Evolutionary conservation across 1,140 invertebrate species (phyloP).

Genomic region (Phocides pigmalion): DNA sequence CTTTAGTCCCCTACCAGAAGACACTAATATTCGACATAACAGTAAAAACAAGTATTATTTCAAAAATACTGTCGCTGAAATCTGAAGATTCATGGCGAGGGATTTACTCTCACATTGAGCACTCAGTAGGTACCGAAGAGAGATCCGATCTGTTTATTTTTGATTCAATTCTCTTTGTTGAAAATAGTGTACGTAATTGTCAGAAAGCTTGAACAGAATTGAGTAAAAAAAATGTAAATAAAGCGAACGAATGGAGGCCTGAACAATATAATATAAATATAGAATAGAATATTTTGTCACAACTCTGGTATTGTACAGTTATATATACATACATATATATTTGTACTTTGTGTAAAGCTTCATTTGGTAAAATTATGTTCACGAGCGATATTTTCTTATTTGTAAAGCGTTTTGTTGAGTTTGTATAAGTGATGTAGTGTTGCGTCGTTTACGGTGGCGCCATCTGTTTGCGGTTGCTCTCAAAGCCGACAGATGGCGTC

Average conservation of each 20-base stretch:
- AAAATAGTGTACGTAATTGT: slow-evolving; percentile 37
- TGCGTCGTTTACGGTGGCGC: neutral
- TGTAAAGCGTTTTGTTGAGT: slow-evolving; percentile 44
- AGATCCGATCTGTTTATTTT: slow-evolving; percentile 40
- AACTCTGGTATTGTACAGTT: slow-evolving; percentile 63
- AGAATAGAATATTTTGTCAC: slow-evolving; percentile 71
- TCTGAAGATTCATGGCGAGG: neutral
- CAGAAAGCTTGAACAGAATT: slow-evolving; percentile 53
- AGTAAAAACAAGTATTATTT: no score
- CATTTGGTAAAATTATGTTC: slow-evolving; percentile 64
- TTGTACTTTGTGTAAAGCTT: slow-evolving; percentile 70
- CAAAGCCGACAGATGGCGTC: neutral
- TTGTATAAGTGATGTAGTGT: slow-evolving; percentile 36
- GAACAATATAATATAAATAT: slow-evolving; percentile 69
- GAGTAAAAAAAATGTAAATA: slow-evolving; percentile 70
- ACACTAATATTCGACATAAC: no score
- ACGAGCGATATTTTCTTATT: slow-evolving; percentile 35
- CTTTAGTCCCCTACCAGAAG: no score
- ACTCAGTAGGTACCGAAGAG: slow-evolving; percentile 46
- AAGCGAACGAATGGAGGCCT: slow-evolving; percentile 70
- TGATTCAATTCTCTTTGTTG: slow-evolving; percentile 49
- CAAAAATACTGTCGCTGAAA: neutral
- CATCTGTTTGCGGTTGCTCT: neutral
- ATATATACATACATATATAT: slow-evolving; percentile 51
- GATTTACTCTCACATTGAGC: slow-evolving; percentile 47